A percentile compares a stretch with the other conserved stretches of the same genome.
These are phyloP conservation scores for Hystrix cristata DNA, from an alignment of 2,113 vertebrate genomes.

Conservation along the genomic window DNA sequence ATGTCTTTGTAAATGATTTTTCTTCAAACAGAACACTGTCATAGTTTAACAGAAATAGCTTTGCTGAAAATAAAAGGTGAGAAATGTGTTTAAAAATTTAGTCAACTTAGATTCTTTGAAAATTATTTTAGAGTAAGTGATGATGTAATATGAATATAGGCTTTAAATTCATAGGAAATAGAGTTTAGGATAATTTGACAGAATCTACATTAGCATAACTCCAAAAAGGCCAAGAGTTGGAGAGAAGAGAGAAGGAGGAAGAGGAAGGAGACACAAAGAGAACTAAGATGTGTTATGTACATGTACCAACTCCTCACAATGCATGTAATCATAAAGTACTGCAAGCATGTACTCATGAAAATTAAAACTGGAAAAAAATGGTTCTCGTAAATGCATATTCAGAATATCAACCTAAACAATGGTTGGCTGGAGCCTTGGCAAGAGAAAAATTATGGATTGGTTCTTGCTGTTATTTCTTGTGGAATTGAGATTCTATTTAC, in stretches of 20 bases:
- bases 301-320: too few species aligned
- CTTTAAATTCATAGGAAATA: not conserved
- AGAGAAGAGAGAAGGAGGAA: not conserved
- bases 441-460: not conserved
- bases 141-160: not conserved
- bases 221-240: not conserved
- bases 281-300: not conserved
- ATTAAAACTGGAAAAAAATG: not conserved
- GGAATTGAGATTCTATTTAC: not conserved
- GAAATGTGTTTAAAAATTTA: not conserved
- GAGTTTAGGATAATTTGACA: not conserved
- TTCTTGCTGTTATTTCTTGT: not conserved
- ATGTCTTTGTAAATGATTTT: not conserved
- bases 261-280: not conserved
- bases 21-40: not conserved
- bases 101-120: not conserved
- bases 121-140: not conserved
- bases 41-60: not conserved
- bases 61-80: not conserved
- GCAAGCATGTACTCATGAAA: not conserved
- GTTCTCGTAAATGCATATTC: not conserved
- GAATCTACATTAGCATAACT: not conserved
- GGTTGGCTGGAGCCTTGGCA: not conserved
- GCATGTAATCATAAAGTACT: not conserved
- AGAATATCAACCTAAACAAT: not conserved